These are phyloP conservation scores for Chelmon rostratus DNA, from an alignment of 2,797 vertebrate genomes.

Conservation along the genomic window DNA sequence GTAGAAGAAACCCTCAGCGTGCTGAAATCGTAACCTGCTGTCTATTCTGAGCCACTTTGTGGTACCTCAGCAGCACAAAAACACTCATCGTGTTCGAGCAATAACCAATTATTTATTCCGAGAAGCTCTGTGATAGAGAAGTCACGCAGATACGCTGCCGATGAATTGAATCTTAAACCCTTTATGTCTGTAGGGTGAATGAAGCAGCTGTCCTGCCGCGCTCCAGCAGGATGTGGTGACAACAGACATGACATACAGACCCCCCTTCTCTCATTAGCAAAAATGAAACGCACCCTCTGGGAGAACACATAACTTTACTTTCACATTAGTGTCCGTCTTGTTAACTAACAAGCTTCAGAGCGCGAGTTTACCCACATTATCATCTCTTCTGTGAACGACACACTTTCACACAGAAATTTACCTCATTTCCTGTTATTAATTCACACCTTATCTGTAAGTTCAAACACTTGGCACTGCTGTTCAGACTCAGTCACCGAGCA, in stretches of 20 bases:
- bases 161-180: slow-evolving; percentile 12
- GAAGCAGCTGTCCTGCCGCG: slow-evolving; percentile 44
- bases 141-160: neutral
- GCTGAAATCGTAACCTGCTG: slow-evolving; percentile 7
- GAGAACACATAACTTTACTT: slow-evolving; percentile 28
- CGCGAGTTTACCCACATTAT: neutral
- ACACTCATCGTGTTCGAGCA: slow-evolving; percentile 33
- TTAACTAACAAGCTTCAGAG: slow-evolving; percentile 5
- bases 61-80: slow-evolving; percentile 11
- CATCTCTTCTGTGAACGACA: neutral
- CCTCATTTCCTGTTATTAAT: neutral
- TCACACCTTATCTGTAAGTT: neutral
- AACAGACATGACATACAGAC: slow-evolving; percentile 44
- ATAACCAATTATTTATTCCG: slow-evolving; percentile 50
- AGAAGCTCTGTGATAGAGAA: slow-evolving; percentile 13
- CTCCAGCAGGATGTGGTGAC: slow-evolving; percentile 42
- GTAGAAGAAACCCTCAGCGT: slow-evolving; percentile 9
- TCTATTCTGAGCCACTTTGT: slow-evolving; percentile 57
- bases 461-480: neutral
- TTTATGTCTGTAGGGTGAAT: slow-evolving; percentile 25
- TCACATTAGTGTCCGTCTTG: slow-evolving; percentile 20
- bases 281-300: slow-evolving; percentile 43
- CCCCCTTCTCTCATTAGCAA: slow-evolving; percentile 46
- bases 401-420: neutral
- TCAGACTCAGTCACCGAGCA: neutral